Base-by-base conservation (phyloP, 1,140 invertebrate genomes). In the Lordiphosa stackelbergi region DNA sequence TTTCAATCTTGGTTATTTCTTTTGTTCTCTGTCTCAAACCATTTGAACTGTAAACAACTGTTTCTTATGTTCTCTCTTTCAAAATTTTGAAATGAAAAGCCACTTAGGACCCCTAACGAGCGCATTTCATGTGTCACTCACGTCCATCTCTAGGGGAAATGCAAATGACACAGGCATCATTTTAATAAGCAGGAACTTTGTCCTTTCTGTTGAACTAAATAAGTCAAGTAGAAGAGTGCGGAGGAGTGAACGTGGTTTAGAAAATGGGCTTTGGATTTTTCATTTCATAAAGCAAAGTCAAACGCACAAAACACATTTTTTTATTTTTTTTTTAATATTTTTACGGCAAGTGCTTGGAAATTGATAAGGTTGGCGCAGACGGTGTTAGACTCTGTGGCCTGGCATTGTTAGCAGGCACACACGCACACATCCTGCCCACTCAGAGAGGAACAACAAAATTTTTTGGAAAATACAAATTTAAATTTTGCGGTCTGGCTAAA, bases 311-410 rank as follows among this genome's bases (percentile, higher is more conserved):
- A 56, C 47, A 55, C 35, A 47, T 16, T 48, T 19, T 34, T 40
- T 55, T 59, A 13, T 48, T 19, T 40, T 40, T 55, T 59, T 58
- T 74, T 63, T 58, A 69, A 83, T 72, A 66, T 78, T 72, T 81
- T 72, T 83, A 70, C 61, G 64, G 65, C 45, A 64, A 83, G 83
- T 83, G 69, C 73, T 83, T 58, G 73, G 73, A 78, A 70, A 73
- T 83, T 83, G 77, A 83, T 83, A 83, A 83, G 78, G 65, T 56
- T 57, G 77, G 58, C 65, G 63, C 53, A 62, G 28, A 24, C 31
- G 11, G 19, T 51, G 57, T 46, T 38, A 24, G 28, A 19, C 19
- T 51, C 31, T 35, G 22, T 19, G 43, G 57, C 71, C 19, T 31
- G 43, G 60, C 69, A 69, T 83, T 83, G 68, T 83, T 77, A 69